Evolutionary conservation across 2,797 vertebrate genomes (phyloP).

Genomic region (Myotis myotis): DNA sequence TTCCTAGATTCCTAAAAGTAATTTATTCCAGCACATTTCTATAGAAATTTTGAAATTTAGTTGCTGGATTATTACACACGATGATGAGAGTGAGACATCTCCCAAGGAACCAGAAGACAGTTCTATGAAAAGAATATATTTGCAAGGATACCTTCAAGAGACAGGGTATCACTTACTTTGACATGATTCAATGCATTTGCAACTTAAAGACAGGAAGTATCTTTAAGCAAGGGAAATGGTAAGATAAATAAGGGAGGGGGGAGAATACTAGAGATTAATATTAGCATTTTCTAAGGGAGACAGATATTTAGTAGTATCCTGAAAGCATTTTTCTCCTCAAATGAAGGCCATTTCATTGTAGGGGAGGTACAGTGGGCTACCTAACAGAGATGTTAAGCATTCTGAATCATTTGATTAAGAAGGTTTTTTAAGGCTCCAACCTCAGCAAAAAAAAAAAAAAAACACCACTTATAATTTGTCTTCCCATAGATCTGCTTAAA

Average conservation of each 20-base stretch:
- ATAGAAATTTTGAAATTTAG: not conserved
- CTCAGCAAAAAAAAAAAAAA: not conserved
- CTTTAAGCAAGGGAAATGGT: not conserved
- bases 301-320: not conserved
- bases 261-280: not conserved
- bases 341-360: not conserved
- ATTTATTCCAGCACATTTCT: not conserved
- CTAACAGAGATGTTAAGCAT: not conserved
- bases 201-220: not conserved
- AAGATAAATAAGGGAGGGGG: not conserved
- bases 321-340: not conserved
- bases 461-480: not conserved
- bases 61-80: not conserved
- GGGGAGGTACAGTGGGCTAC: not conserved
- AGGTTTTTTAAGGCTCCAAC: not conserved
- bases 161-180: not conserved
- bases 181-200: not conserved
- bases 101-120: not conserved
- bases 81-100: not conserved
- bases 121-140: not conserved
- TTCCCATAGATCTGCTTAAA: conserved; percentile 17
- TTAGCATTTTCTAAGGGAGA: not conserved
- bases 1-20: not conserved
- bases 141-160: not conserved
- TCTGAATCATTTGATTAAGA: not conserved